These are phyloP conservation scores for Elaphurus davidianus DNA, from an alignment of 2,113 vertebrate species.

Conservation along the genomic window DNA sequence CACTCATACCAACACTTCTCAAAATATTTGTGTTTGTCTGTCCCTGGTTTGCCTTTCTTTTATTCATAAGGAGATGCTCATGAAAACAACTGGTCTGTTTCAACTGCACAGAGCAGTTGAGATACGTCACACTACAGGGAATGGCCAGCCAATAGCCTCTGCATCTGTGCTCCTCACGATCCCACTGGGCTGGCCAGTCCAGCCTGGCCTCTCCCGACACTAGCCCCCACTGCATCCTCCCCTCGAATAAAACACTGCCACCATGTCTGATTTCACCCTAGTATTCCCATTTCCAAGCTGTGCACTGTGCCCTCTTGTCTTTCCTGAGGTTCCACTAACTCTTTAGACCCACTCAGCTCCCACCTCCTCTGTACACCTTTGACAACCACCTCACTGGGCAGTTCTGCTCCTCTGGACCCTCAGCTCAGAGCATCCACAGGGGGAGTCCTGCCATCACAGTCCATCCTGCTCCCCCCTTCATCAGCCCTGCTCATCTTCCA, in stretches of 20 bases:
- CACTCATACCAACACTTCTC: fast-evolving
- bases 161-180: too few relatives aligned
- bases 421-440: fast-evolving
- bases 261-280: fast-evolving
- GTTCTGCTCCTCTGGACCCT: not conserved
- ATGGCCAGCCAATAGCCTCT: not conserved
- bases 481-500: fast-evolving
- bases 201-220: fast-evolving
- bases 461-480: fast-evolving
- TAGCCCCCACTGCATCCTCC: not conserved
- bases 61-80: not conserved
- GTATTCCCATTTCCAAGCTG: fast-evolving
- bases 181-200: fast-evolving
- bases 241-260: fast-evolving
- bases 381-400: fast-evolving
- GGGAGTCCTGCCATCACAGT: fast-evolving
- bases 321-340: not conserved
- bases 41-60: not conserved
- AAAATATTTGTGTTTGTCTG: fast-evolving
- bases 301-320: fast-evolving
- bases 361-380: not conserved
- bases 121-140: not conserved
- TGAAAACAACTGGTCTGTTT: not conserved
- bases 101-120: not conserved
- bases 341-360: not conserved